A percentile compares a stretch with the other conserved stretches of the same genome.
These are phyloP conservation scores for Cuniculus paca DNA, from an alignment of 2,797 vertebrate genomes.

Conservation along the genomic window DNA sequence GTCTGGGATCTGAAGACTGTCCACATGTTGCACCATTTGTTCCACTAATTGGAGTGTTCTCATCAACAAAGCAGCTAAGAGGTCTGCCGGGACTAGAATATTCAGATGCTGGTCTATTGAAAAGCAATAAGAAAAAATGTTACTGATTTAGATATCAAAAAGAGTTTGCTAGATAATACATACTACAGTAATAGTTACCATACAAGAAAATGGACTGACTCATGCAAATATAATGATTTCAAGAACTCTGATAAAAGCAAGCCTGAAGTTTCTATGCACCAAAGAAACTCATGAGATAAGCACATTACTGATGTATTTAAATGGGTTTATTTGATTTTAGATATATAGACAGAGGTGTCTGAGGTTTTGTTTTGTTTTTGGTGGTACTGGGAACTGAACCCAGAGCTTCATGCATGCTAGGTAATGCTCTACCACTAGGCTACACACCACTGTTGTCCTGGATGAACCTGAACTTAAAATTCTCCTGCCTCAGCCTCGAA, in stretches of 20 bases:
- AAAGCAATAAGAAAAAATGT: conserved; percentile 70
- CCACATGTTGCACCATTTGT: conserved; percentile 95
- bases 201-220: conserved; percentile 41
- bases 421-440: not conserved
- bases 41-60: conserved; percentile 96
- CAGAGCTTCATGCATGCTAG: not conserved
- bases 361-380: not conserved
- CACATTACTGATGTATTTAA: conserved; percentile 2
- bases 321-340: not conserved
- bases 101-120: conserved; percentile 95
- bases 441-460: not conserved
- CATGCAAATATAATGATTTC: conserved; percentile 42
- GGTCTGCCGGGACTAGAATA: conserved; percentile 98
- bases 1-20: conserved; percentile 93
- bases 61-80: conserved; percentile 97
- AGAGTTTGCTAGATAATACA: conserved; percentile 43
- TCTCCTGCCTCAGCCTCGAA: not conserved
- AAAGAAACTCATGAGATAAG: conserved; percentile 47
- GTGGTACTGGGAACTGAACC: not conserved
- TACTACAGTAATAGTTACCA: conserved; percentile 24
- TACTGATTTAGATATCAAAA: conserved; percentile 55
- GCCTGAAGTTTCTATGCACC: not conserved
- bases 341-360: not conserved
- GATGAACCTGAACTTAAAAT: not conserved
- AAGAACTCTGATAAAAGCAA: conserved; percentile 64